Conservation (phyloP, 2,888 invertebrate genomes). For the Pyrochroa serraticornis region DNA sequence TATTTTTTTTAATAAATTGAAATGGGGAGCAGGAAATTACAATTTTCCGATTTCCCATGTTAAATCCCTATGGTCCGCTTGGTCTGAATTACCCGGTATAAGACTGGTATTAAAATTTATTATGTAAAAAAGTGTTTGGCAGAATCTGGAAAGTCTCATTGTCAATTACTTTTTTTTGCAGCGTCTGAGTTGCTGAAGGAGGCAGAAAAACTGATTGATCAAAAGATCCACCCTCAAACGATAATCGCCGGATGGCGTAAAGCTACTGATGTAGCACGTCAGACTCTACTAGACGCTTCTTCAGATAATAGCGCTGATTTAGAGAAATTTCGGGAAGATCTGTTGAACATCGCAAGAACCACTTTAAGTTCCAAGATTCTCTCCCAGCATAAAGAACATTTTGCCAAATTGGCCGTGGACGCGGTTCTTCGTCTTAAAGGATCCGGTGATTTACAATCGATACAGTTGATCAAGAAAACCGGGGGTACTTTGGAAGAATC, state of each 20-base stretch:
- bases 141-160: too few species aligned
- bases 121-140: too few species aligned
- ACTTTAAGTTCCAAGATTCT: constrained; percentile 97
- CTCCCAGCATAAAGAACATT: constrained; percentile 96
- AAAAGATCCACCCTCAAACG: constrained; percentile 97
- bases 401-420: constrained; percentile 93
- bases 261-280: constrained; percentile 82
- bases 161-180: constrained; percentile 38
- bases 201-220: constrained; percentile 91
- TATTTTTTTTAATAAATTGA: too few species aligned
- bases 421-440: constrained; percentile 94
- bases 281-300: constrained; percentile 79
- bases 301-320: constrained; percentile 82
- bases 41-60: too few species aligned
- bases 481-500: constrained; percentile 94
- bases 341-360: constrained; percentile 96
- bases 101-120: too few species aligned
- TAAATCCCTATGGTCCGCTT: too few species aligned
- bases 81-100: too few species aligned
- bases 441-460: constrained; percentile 88
- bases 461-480: constrained; percentile 96
- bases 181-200: constrained; percentile 94
- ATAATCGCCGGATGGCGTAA: constrained; percentile 95
- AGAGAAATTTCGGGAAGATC: constrained; percentile 81
- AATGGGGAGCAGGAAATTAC: too few species aligned